Percentiles rank a stretch among this genome's conserved stretches.
Evolutionary conservation across 2,888 invertebrate species (phyloP).

Genomic region (Pseudoips prasinana): DNA sequence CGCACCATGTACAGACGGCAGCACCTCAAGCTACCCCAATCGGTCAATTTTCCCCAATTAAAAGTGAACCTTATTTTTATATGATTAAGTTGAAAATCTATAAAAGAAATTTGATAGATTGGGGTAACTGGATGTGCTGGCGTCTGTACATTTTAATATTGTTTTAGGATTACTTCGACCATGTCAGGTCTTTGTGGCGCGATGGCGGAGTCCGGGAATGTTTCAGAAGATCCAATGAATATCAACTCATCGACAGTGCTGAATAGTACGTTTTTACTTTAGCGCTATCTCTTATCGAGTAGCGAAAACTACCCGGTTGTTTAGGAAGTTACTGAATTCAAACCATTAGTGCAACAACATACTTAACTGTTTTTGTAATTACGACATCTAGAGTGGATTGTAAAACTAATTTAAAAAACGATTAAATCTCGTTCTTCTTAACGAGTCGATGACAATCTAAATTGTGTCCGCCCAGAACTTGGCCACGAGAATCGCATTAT

Average conservation of each 20-base stretch:
- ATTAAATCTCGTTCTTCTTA: too few relatives aligned
- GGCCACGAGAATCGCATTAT: too few relatives aligned
- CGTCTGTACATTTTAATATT: too few relatives aligned
- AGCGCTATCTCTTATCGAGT: constrained; percentile 19
- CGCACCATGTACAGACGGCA: too few relatives aligned
- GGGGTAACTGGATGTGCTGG: too few relatives aligned
- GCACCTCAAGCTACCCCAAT: too few relatives aligned
- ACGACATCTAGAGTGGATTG: constrained; percentile 13
- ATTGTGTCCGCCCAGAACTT: too few relatives aligned
- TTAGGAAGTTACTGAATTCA: not conserved
- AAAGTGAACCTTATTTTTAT: too few relatives aligned
- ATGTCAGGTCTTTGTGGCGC: constrained; percentile 85
- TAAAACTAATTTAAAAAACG: not conserved
- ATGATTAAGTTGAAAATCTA: too few relatives aligned
- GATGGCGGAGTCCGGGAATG: constrained; percentile 87
- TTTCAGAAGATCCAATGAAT: constrained; percentile 87
- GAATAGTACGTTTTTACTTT: constrained; percentile 85
- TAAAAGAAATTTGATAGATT: too few relatives aligned
- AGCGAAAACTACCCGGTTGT: not conserved
- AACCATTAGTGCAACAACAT: not conserved
- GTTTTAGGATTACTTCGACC: constrained; percentile 87
- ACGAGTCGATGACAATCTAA: too few relatives aligned
- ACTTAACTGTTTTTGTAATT: not conserved
- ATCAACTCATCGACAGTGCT: constrained; percentile 90
- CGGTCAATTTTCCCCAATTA: too few relatives aligned